Conservation (phyloP, 2,797 vertebrate species). For the Myotis pilosus region DNA sequence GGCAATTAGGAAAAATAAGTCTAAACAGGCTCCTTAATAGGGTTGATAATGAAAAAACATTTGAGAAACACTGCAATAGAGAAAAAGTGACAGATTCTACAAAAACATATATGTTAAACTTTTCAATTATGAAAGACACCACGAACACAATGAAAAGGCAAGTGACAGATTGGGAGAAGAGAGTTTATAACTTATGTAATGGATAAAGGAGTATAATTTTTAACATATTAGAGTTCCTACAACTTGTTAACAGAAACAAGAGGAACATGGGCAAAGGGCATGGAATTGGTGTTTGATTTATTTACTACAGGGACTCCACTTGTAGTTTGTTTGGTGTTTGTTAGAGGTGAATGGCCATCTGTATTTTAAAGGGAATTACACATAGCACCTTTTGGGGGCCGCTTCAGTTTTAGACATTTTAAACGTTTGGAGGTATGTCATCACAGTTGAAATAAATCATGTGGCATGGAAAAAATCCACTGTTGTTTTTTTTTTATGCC, state of each 20-base stretch:
- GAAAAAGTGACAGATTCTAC: background rate
- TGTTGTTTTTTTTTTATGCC: background rate
- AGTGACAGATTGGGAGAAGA: background rate
- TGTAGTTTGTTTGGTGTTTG: background rate
- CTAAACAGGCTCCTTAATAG: background rate
- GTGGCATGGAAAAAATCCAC: background rate
- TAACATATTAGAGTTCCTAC: background rate
- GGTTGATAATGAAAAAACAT: background rate
- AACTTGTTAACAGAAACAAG: background rate
- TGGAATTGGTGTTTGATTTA: background rate
- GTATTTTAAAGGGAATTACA: background rate
- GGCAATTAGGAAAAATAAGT: background rate
- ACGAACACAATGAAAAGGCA: background rate
- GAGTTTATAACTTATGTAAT: background rate
- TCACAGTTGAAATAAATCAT: background rate
- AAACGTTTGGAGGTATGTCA: background rate
- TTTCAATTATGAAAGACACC: background rate
- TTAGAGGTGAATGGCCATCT: background rate
- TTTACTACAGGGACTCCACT: background rate
- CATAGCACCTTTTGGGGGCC: background rate
- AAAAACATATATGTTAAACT: background rate
- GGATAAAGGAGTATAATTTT: background rate
- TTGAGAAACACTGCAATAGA: background rate
- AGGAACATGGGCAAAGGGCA: background rate
- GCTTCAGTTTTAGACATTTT: background rate